Conservation (phyloP, 2,113 vertebrate genomes). For the Cricetomys ansorgei region DNA sequence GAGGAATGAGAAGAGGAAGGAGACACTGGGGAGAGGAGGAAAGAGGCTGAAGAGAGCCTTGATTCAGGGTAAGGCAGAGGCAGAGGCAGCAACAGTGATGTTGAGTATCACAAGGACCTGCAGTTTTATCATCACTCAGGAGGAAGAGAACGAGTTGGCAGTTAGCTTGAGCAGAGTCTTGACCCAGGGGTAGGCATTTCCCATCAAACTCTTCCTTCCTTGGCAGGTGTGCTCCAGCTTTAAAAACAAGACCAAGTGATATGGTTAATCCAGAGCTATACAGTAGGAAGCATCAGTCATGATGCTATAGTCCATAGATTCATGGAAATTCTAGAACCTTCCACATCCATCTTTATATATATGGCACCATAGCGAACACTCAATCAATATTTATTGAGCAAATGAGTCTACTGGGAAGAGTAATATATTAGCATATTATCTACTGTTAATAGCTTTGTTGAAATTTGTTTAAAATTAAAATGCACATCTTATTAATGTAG, state of each 20-base stretch:
- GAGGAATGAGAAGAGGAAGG: neutral
- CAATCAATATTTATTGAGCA: conserved; percentile 72
- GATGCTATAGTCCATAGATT: neutral
- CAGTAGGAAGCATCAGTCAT: neutral
- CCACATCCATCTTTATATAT: neutral
- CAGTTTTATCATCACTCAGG: neutral
- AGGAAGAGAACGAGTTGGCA: neutral
- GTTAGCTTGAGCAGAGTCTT: neutral
- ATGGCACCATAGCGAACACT: neutral
- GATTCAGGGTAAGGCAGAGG: neutral
- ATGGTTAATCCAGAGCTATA: neutral
- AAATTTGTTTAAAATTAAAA: conserved; percentile 78
- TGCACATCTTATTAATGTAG: conserved; percentile 57
- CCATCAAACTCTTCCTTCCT: neutral
- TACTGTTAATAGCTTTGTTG: conserved; percentile 69
- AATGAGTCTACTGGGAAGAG: conserved; percentile 49
- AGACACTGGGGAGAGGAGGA: neutral
- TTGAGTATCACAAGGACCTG: neutral
- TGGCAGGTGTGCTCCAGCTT: neutral
- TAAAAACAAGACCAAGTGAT: neutral
- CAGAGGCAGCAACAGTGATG: neutral
- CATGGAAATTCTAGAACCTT: conserved; percentile 45
- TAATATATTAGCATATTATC: conserved; percentile 73
- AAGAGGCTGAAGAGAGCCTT: neutral
- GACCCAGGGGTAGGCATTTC: neutral